Evolutionary conservation across 1,140 invertebrate species (phyloP), one percentile per base, ranked within the genome.

Genomic region (Hyles euphorbiae): DNA sequence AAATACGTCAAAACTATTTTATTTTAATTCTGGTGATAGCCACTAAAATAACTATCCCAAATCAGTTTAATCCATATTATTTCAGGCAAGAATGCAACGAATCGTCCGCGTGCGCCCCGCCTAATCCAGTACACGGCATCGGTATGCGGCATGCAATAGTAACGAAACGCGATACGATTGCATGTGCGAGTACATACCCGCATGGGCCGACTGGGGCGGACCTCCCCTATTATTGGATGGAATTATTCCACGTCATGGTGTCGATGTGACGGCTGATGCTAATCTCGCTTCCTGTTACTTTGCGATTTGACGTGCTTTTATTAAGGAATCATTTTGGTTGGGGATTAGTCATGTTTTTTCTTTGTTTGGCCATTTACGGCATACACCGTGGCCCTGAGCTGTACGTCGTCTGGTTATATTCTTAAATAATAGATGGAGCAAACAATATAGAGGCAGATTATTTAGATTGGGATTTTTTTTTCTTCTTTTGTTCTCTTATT

Each of bases 151-250:
- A 65, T 68, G 72, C 75, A 72, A 74, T 72, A 63, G 63, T 67
- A 68, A 71, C 52, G 51, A 74, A 61, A 60, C 60, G 65, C 62
- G 61, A 60, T 76, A 75, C 73, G 62, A 74, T 77, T 76, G 74
- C 76, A 71, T 77, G 65, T 76, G 76, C 58, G 78, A 76, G 74
- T 82, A 86, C 70, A 78, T 78, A 65, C 80, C 81, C 80, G 81
- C 78, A 84, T 83, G 62, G 65, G 12, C 9, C 55, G 4, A 63
- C 50, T 61, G 70, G 72, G 70, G 72, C 64, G 61, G 58, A 62
- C 58, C 36, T 65, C 71, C 81, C 71, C 69, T 76, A 73, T 76
- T 81, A 76, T 78, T 81, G 69, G 74, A 72, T 56, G 56, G 73
- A 70, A 82, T 84, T 78, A 78, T 74, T 76, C 71, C 70, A 77